phyloP scores from a whole-genome alignment of 1,140 invertebrate species.

The Ceratina japonica region DNA sequence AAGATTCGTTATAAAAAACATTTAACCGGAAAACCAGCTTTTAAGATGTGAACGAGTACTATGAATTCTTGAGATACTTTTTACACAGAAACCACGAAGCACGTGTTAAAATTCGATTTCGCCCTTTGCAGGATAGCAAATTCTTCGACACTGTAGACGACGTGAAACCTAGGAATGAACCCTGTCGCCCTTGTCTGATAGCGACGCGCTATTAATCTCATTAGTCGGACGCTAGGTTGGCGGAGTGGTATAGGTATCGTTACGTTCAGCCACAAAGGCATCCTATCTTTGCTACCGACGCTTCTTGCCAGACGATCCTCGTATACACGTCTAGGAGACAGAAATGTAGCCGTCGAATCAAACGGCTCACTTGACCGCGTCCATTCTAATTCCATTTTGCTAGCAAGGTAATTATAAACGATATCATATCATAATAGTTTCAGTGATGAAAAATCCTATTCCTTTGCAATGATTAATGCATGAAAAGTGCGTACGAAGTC shows the following conservation, averaged over 20 bases:
- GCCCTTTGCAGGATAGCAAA: conserved; percentile 1
- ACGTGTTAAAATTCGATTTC: conserved; percentile 61
- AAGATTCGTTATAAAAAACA: too few species aligned
- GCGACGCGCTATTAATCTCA: conserved; percentile 72
- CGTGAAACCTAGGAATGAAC: conserved; percentile 34
- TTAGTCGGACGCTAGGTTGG: conserved; percentile 68
- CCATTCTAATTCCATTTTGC: conserved; percentile 30
- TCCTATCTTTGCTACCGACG: conserved; percentile 9
- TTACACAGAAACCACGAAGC: conserved; percentile 14
- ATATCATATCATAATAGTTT: neutral
- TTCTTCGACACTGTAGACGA: too few species aligned
- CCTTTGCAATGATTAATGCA: too few species aligned
- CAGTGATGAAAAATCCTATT: neutral
- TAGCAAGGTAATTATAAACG: neutral
- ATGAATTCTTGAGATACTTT: too few species aligned
- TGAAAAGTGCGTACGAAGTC: too few species aligned
- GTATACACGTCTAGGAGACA: conserved; percentile 26
- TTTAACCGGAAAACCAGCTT: too few species aligned
- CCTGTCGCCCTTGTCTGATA: conserved; percentile 65
- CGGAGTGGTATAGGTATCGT: conserved; percentile 62
- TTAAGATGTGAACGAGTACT: too few species aligned
- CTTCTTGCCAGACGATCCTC: conserved; percentile 8
- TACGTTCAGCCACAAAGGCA: conserved; percentile 56
- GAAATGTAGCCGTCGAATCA: conserved; percentile 12
- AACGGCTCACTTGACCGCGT: conserved; percentile 6